Evolutionary conservation across 1,140 invertebrate species (phyloP).

Genomic region (Magallana ariakensis): DNA sequence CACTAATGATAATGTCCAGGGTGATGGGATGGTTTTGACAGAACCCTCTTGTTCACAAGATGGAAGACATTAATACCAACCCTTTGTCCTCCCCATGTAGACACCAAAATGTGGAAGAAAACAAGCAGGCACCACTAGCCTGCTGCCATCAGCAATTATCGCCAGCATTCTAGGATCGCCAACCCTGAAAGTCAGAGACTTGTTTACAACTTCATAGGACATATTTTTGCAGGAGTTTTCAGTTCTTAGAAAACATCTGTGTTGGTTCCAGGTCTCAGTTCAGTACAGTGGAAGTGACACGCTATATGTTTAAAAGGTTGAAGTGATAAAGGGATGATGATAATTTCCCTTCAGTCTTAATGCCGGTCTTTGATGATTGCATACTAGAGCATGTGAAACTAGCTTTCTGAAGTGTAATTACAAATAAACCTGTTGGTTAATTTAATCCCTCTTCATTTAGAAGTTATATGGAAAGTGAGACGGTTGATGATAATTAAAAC

Average conservation of each 20-base stretch:
- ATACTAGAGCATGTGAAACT: too few relatives aligned
- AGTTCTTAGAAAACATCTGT: not conserved
- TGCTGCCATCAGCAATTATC: conserved; percentile 30
- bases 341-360: too few relatives aligned
- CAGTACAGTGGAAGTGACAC: not conserved
- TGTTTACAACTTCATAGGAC: not conserved
- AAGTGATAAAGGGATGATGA: too few relatives aligned
- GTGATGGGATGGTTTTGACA: conserved; percentile 25
- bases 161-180: not conserved
- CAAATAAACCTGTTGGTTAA: too few relatives aligned
- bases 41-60: conserved; percentile 1
- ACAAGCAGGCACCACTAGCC: conserved; percentile 14
- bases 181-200: not conserved
- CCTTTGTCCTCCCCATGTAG: conserved; percentile 21
- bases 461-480: too few relatives aligned
- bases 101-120: conserved; percentile 8
- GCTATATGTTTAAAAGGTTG: too few relatives aligned
- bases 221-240: not conserved
- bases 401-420: too few relatives aligned
- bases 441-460: too few relatives aligned
- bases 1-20: not conserved
- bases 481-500: too few relatives aligned
- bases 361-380: too few relatives aligned
- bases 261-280: not conserved
- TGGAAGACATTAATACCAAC: conserved; percentile 20